Conservation (phyloP, 2,113 vertebrate genomes). For the Ophthalmolycus amberensis region DNA sequence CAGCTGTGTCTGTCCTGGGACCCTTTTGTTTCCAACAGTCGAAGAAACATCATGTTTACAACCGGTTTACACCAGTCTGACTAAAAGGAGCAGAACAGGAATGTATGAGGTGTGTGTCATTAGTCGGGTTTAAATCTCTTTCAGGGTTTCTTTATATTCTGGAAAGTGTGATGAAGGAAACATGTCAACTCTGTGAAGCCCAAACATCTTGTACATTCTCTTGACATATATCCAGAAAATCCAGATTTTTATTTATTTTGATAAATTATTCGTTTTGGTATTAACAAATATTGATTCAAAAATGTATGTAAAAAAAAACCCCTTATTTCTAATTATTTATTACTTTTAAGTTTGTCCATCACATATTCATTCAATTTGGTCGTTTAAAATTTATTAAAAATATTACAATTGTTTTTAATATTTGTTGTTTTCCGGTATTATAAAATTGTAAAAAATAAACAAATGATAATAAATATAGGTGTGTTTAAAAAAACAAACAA, state of each 20-base stretch:
- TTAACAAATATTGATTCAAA: background rate
- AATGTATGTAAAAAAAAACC: too few species aligned
- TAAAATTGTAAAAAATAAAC: too few species aligned
- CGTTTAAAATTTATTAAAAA: too few species aligned
- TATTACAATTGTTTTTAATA: too few species aligned
- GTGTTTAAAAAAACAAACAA: too few species aligned
- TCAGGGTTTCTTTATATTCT: background rate
- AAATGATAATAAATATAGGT: too few species aligned
- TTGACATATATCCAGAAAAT: too few species aligned
- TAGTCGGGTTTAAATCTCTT: background rate
- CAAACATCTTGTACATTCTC: background rate
- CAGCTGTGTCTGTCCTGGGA: conserved; percentile 4
- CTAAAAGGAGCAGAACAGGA: background rate
- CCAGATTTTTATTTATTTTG: too few species aligned
- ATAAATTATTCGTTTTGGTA: too few species aligned
- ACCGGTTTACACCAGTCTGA: background rate
- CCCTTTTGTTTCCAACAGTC: background rate
- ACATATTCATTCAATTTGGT: too few species aligned
- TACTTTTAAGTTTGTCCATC: background rate
- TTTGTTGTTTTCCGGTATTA: too few species aligned
- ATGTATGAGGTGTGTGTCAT: background rate
- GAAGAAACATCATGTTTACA: background rate
- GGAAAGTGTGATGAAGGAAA: background rate
- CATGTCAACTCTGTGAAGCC: background rate
- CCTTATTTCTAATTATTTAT: background rate